Base-by-base conservation (phyloP, 2,888 invertebrate species). In the Dolichomitus sp. region DNA sequence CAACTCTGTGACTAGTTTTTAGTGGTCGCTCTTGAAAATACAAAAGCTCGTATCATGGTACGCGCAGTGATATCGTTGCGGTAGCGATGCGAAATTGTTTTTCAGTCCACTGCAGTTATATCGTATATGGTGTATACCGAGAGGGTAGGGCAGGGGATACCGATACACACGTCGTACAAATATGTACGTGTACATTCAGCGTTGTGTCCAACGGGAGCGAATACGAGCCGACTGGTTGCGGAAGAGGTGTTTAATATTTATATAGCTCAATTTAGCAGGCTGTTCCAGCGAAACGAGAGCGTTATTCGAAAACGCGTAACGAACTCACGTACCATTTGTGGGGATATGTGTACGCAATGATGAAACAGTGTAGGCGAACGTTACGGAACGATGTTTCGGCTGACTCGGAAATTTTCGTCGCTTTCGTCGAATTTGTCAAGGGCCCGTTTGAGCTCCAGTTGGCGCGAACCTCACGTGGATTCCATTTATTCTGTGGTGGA, bases 381-480 rank as follows among this genome's bases (percentile, higher is more conserved):
- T 0, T 3, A 2, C 12, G 6, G 66, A 1, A 23, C 12, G 65
- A 17, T 6, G 54, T 52, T 33, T 6, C 17, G 52, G 74, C 45
- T 42, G 48, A 59, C 70, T 82, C 79, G 61, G 72, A 82, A 79
- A 83, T 76, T 80, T 83, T 54, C 65, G 79, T 83, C 75, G 65
- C 75, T 83, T 76, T 79, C 68, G 72, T 52, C 75, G 76, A 81
- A 80, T 83, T 76, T 79, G 76, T 80, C 83, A 83, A 27, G 50
- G 50, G 17, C 27, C 59, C 57, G 65, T 59, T 45, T 30, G 70
- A 48, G 52, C 45, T 37, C 37, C 68, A 37, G 68, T 79, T 82
- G 70, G 48, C 37, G 57, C 61, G 66, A 72, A 23, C 40, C 81
- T 79, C 81, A 85, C 84, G 86, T 85, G 81, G 81, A 80, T 86